Evolutionary conservation across 2,113 vertebrate species (phyloP).

Genomic region (Hucho hucho): DNA sequence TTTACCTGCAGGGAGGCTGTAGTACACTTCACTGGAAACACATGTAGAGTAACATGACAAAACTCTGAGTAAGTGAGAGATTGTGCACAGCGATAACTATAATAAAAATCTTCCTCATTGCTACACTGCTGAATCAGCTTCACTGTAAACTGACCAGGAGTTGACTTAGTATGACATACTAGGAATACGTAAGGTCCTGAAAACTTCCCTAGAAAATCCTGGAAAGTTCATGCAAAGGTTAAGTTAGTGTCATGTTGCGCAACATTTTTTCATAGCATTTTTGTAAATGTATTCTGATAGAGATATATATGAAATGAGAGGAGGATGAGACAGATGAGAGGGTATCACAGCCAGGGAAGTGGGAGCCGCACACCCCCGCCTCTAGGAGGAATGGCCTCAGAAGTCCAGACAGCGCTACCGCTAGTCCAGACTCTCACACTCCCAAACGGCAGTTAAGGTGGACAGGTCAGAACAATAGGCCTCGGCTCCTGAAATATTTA

Average conservation of each 20-base stretch:
- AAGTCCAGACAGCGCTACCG: no score
- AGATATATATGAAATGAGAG: no score
- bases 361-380: no score
- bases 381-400: no score
- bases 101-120: conserved; percentile 6
- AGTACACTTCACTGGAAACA: conserved; percentile 33
- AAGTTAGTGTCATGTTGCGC: background rate
- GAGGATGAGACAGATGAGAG: no score
- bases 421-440: no score
- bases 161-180: conserved; percentile 28
- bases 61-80: conserved; percentile 56
- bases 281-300: no score
- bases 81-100: conserved; percentile 13
- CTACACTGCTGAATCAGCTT: conserved; percentile 46
- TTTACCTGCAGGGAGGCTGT: conserved; percentile 28
- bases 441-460: background rate
- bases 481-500: background rate
- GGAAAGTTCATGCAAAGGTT: conserved; percentile 22
- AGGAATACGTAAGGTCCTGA: conserved; percentile 2
- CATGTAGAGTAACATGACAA: conserved; percentile 32
- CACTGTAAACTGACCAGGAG: background rate
- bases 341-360: no score
- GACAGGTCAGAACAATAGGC: background rate
- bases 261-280: background rate
- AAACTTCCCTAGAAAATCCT: conserved; percentile 11